These are phyloP conservation scores for Nycticorax nycticorax DNA, from an alignment of 2,113 vertebrate genomes.

Conservation along the genomic window DNA sequence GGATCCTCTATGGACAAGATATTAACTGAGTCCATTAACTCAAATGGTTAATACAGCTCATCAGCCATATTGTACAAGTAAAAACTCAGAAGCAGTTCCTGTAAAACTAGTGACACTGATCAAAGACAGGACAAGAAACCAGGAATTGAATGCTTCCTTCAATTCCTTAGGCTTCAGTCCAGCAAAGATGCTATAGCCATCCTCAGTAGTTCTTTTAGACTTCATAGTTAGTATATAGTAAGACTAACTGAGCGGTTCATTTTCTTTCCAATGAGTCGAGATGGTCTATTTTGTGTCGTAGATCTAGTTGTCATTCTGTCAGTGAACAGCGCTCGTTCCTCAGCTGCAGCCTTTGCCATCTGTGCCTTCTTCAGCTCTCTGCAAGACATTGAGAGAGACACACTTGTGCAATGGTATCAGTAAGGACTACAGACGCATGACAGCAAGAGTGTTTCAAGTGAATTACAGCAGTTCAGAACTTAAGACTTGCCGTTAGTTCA, in stretches of 20 bases:
- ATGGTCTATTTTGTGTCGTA: constrained; percentile 84
- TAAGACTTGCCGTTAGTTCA: background rate
- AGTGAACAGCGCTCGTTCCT: constrained; percentile 89
- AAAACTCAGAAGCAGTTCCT: constrained; percentile 62
- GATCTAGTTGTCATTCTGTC: constrained; percentile 92
- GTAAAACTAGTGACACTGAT: constrained; percentile 56
- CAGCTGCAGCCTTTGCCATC: constrained; percentile 90
- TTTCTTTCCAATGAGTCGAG: constrained; percentile 94
- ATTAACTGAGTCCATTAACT: constrained; percentile 34
- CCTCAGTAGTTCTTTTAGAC: constrained; percentile 39
- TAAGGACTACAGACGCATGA: rapidly evolving
- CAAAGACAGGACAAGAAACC: constrained; percentile 22
- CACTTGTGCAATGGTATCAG: rapidly evolving
- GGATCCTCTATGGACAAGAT: constrained; percentile 37
- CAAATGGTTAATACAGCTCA: constrained; percentile 48
- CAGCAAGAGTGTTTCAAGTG: background rate
- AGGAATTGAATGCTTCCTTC: constrained; percentile 26
- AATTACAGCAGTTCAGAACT: background rate
- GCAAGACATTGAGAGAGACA: background rate
- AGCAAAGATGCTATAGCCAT: constrained; percentile 34
- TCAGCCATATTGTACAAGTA: constrained; percentile 42
- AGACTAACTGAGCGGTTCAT: constrained; percentile 96
- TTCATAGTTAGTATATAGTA: constrained; percentile 87
- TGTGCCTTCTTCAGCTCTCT: constrained; percentile 98
- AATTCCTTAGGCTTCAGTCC: background rate